A percentile compares a stretch with the other conserved stretches of the same genome.
phyloP scores from a whole-genome alignment of 2,888 invertebrate species.

The Atrina japonica region DNA sequence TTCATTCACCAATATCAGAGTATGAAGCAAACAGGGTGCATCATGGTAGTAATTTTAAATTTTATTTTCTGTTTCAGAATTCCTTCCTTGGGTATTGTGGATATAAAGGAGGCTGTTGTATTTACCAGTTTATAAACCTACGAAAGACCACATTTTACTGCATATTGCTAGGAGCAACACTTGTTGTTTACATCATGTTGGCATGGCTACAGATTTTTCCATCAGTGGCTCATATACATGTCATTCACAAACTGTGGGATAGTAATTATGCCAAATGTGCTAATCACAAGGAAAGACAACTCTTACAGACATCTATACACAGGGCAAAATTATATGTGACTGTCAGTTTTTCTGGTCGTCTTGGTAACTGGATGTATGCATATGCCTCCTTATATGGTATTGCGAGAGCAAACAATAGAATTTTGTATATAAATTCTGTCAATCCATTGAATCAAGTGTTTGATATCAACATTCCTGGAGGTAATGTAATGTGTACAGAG shows the following conservation, averaged over 20 bases:
- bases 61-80: too few relatives aligned
- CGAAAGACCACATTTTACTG: too few relatives aligned
- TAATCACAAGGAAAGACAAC: neutral
- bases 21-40: too few relatives aligned
- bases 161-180: too few relatives aligned
- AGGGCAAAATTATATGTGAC: neutral
- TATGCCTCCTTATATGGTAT: conserved; percentile 45
- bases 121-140: too few relatives aligned
- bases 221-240: conserved; percentile 1
- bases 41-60: too few relatives aligned
- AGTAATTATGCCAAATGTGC: conserved; percentile 5
- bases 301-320: neutral
- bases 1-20: too few relatives aligned
- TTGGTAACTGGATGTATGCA: conserved; percentile 46
- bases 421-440: neutral
- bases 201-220: conserved; percentile 13
- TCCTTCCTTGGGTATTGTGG: too few relatives aligned
- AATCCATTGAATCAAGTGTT: conserved; percentile 6
- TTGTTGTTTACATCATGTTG: conserved; percentile 8
- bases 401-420: conserved; percentile 23
- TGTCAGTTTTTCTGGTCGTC: conserved; percentile 29
- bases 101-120: too few relatives aligned
- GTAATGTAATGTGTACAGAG: conserved; percentile 6
- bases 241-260: conserved; percentile 19
- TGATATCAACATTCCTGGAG: neutral